These are phyloP conservation scores for Alloscopus bannaensis DNA, from an alignment of 2,888 invertebrate species.

Conservation along the genomic window DNA sequence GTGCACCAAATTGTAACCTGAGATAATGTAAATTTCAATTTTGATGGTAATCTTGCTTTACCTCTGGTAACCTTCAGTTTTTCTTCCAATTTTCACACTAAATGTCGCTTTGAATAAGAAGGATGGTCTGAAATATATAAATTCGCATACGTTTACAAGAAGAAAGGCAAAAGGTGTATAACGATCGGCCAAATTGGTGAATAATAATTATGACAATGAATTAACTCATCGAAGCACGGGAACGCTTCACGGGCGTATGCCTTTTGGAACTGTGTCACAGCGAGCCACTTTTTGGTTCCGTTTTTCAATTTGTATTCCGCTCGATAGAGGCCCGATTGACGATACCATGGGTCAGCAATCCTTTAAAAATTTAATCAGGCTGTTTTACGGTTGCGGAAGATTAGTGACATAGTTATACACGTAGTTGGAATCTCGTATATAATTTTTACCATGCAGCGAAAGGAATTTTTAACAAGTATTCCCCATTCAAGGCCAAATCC, in stretches of 20 bases:
- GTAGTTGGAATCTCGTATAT: too few species aligned
- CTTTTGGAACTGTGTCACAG: slow-evolving; percentile 67
- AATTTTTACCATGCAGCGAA: slow-evolving; percentile 35
- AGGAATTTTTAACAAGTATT: slow-evolving; percentile 51
- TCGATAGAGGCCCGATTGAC: slow-evolving; percentile 7
- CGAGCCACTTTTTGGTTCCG: slow-evolving; percentile 43
- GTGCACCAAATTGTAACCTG: neutral
- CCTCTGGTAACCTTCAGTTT: neutral
- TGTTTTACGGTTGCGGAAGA: neutral
- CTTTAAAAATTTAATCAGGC: too few species aligned
- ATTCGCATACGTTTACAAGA: slow-evolving; percentile 57
- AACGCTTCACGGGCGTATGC: slow-evolving; percentile 56
- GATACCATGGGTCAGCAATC: neutral
- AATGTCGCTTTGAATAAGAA: neutral
- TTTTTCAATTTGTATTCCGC: neutral
- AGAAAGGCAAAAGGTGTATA: too few species aligned
- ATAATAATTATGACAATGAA: slow-evolving; percentile 7
- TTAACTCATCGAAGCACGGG: slow-evolving; percentile 69
- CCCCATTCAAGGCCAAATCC: neutral
- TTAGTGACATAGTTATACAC: too few species aligned
- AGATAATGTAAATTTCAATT: too few species aligned
- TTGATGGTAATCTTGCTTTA: neutral
- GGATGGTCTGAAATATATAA: neutral
- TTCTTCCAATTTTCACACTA: slow-evolving; percentile 14
- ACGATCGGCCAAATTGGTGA: neutral